phyloP scores from a whole-genome alignment of 2,888 invertebrate genomes.

The Leucophenga montana region DNA sequence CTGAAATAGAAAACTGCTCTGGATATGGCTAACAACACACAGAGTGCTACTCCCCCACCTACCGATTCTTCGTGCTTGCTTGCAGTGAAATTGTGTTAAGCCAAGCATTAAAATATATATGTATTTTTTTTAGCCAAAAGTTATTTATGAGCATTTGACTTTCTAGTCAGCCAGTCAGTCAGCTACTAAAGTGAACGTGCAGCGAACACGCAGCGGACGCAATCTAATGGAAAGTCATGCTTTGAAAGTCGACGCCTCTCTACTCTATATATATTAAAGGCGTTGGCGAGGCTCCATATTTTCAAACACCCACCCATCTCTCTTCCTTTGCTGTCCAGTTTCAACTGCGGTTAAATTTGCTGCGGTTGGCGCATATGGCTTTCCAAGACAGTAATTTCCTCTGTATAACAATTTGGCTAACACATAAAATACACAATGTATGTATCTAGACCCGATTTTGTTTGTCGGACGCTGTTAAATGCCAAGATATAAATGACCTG shows the following conservation, averaged over 20 bases:
- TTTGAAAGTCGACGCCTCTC: conserved; percentile 4
- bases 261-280: neutral
- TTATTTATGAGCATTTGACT: conserved; percentile 22
- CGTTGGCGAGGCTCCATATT: neutral
- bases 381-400: neutral
- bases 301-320: neutral
- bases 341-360: neutral
- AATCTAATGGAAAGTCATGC: conserved; percentile 19
- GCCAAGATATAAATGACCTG: conserved; percentile 19
- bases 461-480: neutral
- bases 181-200: neutral
- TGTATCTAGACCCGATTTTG: neutral
- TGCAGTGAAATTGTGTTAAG: conserved; percentile 13
- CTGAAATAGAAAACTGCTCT: neutral
- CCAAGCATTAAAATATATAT: conserved; percentile 15
- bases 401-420: conserved; percentile 7
- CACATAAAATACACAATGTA: neutral
- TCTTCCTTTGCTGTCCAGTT: neutral
- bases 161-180: conserved; percentile 7
- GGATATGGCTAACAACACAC: too few species aligned
- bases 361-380: neutral
- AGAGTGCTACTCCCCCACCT: too few species aligned
- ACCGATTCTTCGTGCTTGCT: neutral
- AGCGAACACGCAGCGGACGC: conserved; percentile 1
- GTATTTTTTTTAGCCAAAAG: conserved; percentile 7